Conservation (phyloP, 2,888 invertebrate species). For the Parnassius apollo region DNA sequence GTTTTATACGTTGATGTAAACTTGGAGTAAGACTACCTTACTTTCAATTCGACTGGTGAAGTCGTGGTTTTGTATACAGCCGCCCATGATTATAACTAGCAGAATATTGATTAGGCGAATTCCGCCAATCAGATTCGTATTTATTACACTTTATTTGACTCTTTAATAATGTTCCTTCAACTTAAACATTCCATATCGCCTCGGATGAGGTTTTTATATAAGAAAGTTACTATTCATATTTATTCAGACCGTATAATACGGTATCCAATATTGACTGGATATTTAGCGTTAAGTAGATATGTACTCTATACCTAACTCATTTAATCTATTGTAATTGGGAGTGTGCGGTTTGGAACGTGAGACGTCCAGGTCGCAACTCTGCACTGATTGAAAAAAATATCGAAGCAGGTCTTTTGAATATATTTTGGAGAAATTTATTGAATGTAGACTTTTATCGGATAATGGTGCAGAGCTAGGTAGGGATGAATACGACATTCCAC, state of each 20-base stretch:
- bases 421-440: constrained; percentile 16
- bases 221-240: not conserved
- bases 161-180: not conserved
- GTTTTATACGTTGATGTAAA: too few species aligned
- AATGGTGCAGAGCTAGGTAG: constrained; percentile 5
- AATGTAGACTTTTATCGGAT: constrained; percentile 4
- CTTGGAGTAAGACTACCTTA: too few species aligned
- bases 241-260: not conserved
- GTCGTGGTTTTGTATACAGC: not conserved
- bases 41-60: not conserved
- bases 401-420: not conserved
- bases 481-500: not conserved
- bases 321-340: constrained; percentile 9
- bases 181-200: not conserved
- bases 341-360: constrained; percentile 4
- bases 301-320: constrained; percentile 8
- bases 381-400: constrained; percentile 3
- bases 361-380: constrained; percentile 14
- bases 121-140: not conserved
- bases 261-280: not conserved
- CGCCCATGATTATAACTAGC: not conserved
- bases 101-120: not conserved
- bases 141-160: too few species aligned
- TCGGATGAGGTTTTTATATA: not conserved
- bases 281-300: constrained; percentile 10